phyloP scores from a whole-genome alignment of 2,113 vertebrate species.

The Echinops telfairi region DNA sequence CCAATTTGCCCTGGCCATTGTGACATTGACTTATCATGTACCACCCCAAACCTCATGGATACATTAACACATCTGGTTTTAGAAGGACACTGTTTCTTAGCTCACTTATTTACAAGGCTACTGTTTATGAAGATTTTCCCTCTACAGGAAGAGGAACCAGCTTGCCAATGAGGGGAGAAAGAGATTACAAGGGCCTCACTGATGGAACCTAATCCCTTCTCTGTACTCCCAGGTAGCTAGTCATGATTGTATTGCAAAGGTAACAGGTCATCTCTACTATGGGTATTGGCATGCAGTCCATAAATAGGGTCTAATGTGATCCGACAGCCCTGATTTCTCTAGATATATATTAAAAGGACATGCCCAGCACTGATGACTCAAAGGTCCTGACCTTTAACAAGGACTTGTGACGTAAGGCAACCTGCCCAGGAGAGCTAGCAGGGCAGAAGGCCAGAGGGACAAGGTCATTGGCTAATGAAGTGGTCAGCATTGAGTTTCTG shows the following conservation, averaged over 20 bases:
- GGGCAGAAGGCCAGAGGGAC: constrained; percentile 89
- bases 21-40: not conserved
- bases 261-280: constrained; percentile 72
- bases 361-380: constrained; percentile 86
- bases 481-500: constrained; percentile 98
- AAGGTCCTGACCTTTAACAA: constrained; percentile 92
- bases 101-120: not conserved
- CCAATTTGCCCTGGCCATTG: rapidly evolving
- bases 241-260: constrained; percentile 80
- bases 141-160: constrained; percentile 37
- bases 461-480: constrained; percentile 94
- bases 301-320: constrained; percentile 84
- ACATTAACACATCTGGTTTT: not conserved
- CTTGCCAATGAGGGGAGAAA: constrained; percentile 73
- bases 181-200: constrained; percentile 64
- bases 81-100: not conserved
- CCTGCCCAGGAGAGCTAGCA: constrained; percentile 89
- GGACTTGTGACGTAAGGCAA: constrained; percentile 89
- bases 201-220: constrained; percentile 73
- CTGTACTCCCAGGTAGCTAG: constrained; percentile 62
- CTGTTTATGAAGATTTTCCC: constrained; percentile 78
- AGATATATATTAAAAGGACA: constrained; percentile 85
- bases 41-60: rapidly evolving
- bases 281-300: constrained; percentile 58
- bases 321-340: constrained; percentile 86